A percentile compares a stretch with the other conserved stretches of the same genome.
These are phyloP conservation scores for Radopholus similis DNA, from an alignment of 1,140 invertebrate genomes.

Conservation along the genomic window DNA sequence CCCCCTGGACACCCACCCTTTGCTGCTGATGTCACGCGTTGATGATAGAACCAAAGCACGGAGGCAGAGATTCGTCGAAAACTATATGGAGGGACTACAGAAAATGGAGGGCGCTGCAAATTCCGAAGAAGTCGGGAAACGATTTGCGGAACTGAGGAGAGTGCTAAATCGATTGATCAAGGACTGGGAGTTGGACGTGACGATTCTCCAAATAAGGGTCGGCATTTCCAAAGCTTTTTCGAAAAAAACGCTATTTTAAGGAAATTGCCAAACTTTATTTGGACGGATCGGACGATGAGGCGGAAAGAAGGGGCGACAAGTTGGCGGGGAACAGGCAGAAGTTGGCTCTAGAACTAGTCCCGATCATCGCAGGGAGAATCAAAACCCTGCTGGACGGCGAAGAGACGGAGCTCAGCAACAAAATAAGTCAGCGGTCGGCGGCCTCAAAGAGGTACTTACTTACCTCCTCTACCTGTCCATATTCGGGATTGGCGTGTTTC, in stretches of 20 bases:
- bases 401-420: neutral
- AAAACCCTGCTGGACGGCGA: slow-evolving; percentile 9
- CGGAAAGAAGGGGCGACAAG: slow-evolving; percentile 2
- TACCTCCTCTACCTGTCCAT: too few relatives aligned
- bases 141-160: slow-evolving; percentile 30
- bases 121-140: slow-evolving; percentile 7
- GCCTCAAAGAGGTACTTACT: neutral
- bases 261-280: slow-evolving; percentile 18
- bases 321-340: slow-evolving; percentile 8
- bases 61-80: slow-evolving; percentile 34
- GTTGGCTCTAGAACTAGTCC: slow-evolving; percentile 11
- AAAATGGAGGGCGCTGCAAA: slow-evolving; percentile 4
- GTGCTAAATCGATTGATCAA: slow-evolving; percentile 22
- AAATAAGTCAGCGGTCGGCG: neutral
- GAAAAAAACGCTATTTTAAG: slow-evolving; percentile 4
- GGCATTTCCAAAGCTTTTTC: neutral
- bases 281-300: slow-evolving; percentile 14
- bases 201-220: slow-evolving; percentile 33
- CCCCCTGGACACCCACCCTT: slow-evolving; percentile 35
- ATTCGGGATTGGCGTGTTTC: too few relatives aligned
- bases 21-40: slow-evolving; percentile 36
- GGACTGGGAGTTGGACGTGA: slow-evolving; percentile 39
- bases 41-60: slow-evolving; percentile 20
- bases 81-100: slow-evolving; percentile 18
- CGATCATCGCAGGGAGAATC: slow-evolving; percentile 19